Evolutionary conservation across 2,888 invertebrate genomes (phyloP).

Genomic region (Synanthedon vespiformis): DNA sequence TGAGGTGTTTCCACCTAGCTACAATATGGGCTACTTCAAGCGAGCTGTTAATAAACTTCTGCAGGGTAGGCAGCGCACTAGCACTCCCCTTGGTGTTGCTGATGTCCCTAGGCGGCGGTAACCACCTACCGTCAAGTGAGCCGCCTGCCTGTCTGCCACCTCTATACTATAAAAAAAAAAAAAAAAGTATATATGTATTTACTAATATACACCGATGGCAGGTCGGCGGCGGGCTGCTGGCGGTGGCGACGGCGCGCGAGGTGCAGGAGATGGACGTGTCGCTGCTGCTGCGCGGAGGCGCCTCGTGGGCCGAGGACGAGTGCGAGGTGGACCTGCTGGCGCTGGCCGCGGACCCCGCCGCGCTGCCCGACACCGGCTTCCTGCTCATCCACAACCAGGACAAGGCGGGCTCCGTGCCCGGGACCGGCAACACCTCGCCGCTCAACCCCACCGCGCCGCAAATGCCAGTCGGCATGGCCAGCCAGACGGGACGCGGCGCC

Average conservation of each 20-base stretch:
- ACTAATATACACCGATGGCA: no score
- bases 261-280: conserved; percentile 98
- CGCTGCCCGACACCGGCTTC: conserved; percentile 84
- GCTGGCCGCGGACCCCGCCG: conserved; percentile 80
- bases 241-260: conserved; percentile 95
- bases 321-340: conserved; percentile 96
- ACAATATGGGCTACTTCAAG: no score
- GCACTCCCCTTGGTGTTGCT: no score
- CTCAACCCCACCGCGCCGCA: conserved; percentile 77
- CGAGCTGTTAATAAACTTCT: no score
- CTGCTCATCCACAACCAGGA: conserved; percentile 86
- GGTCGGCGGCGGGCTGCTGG: conserved; percentile 85
- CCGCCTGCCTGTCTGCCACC: no score
- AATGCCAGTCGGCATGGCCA: conserved; percentile 75
- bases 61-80: no score
- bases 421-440: conserved; percentile 61
- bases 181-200: no score
- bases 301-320: conserved; percentile 96
- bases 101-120: no score
- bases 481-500: conserved; percentile 87
- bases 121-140: no score
- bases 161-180: no score
- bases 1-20: no score
- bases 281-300: conserved; percentile 87
- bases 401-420: conserved; percentile 59